Percentiles rank a stretch among this genome's conserved stretches.
These are phyloP conservation scores for Xestobium rufovillosum DNA, from an alignment of 2,888 invertebrate genomes.

Conservation along the genomic window DNA sequence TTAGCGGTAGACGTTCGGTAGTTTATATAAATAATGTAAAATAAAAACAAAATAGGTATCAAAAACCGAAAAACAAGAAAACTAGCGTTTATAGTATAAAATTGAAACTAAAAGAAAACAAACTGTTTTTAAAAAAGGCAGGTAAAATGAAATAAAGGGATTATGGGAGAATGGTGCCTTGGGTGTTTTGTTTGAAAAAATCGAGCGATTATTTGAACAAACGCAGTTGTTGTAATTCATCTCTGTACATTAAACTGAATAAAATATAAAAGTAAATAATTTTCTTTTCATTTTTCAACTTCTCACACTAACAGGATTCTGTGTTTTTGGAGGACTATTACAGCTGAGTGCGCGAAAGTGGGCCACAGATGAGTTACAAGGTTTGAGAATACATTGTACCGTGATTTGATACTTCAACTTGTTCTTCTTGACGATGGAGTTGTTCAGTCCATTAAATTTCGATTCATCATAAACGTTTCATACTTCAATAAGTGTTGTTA, in stretches of 20 bases:
- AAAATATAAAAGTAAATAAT: no score
- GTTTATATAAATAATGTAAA: constrained; percentile 13
- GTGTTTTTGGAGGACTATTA: no score
- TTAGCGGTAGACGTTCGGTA: constrained; percentile 4
- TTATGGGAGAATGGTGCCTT: constrained; percentile 43
- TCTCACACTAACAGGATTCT: no score
- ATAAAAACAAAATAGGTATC: constrained; percentile 13
- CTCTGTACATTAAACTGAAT: constrained; percentile 40
- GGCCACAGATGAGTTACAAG: no score
- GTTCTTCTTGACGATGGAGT: no score
- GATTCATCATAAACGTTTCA: no score
- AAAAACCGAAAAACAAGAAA: constrained; percentile 27
- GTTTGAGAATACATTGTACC: no score
- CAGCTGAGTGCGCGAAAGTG: no score
- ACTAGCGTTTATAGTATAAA: constrained; percentile 24
- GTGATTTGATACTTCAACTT: no score
- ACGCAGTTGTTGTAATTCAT: constrained; percentile 42
- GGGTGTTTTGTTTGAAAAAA: constrained; percentile 41
- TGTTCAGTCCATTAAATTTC: no score
- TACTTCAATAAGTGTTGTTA: no score
- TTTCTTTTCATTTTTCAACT: no score
- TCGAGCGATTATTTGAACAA: constrained; percentile 35
- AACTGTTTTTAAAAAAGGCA: constrained; percentile 37
- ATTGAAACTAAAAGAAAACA: constrained; percentile 28
- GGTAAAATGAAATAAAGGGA: constrained; percentile 32